Conservation (phyloP, 2,888 invertebrate species). For the Liodrosophila aerea region DNA sequence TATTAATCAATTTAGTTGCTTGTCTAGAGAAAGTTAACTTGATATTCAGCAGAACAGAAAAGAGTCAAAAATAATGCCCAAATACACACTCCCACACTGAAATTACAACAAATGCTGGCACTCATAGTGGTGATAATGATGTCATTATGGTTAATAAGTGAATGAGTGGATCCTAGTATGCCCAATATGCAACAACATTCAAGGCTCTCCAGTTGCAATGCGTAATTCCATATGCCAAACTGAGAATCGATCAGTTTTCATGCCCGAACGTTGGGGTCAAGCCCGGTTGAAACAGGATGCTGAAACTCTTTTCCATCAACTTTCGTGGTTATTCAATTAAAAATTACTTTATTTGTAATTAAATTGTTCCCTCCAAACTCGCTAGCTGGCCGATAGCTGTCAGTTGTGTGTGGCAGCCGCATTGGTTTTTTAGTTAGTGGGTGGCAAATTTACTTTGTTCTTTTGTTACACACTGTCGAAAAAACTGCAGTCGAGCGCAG, state of each 20-base stretch:
- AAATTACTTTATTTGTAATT: slow-evolving; percentile 81
- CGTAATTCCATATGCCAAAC: slow-evolving; percentile 42
- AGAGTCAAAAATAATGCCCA: slow-evolving; percentile 68
- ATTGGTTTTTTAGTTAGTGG: slow-evolving; percentile 22
- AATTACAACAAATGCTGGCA: slow-evolving; percentile 53
- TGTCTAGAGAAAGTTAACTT: slow-evolving; percentile 26
- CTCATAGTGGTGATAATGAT: slow-evolving; percentile 53
- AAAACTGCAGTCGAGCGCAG: no score
- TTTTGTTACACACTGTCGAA: no score
- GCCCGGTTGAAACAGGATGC: no score
- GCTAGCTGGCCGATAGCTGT: slow-evolving; percentile 41
- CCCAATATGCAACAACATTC: slow-evolving; percentile 10
- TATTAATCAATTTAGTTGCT: no score
- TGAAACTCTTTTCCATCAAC: slow-evolving; percentile 62
- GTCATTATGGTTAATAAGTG: no score
- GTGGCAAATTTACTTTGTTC: slow-evolving; percentile 29
- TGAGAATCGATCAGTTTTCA: slow-evolving; percentile 64
- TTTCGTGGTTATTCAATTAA: slow-evolving; percentile 80
- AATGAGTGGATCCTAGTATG: slow-evolving; percentile 8
- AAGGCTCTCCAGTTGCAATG: slow-evolving; percentile 26
- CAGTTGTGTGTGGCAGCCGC: slow-evolving; percentile 39
- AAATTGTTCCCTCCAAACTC: slow-evolving; percentile 69
- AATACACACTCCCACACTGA: slow-evolving; percentile 28
- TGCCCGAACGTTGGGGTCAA: slow-evolving; percentile 22
- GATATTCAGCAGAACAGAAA: slow-evolving; percentile 41